Conservation (phyloP, 1,140 invertebrate genomes). For the Chrysomallon squamiferum region DNA sequence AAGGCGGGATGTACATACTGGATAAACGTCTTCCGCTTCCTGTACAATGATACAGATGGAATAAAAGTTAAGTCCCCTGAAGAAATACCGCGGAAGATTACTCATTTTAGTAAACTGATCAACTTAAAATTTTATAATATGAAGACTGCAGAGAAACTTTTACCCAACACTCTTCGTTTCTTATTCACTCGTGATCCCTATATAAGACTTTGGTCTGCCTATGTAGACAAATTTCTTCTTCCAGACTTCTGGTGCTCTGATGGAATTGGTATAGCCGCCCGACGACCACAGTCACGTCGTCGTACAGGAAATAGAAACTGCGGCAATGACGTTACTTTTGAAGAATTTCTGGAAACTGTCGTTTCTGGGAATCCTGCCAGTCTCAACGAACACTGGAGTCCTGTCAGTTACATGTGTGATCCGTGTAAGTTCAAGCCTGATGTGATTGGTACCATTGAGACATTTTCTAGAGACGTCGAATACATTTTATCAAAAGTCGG, state of each 20-base stretch:
- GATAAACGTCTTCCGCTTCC: too few species aligned
- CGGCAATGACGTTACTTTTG: conserved; percentile 25
- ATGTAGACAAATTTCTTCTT: neutral
- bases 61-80: too few species aligned
- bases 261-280: neutral
- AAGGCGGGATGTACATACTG: too few species aligned
- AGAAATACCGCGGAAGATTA: too few species aligned
- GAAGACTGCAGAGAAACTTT: neutral
- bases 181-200: neutral
- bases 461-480: conserved; percentile 20
- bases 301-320: conserved; percentile 7
- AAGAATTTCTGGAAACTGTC: conserved; percentile 20
- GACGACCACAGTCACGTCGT: neutral
- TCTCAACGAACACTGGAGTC: conserved; percentile 22
- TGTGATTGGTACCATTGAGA: conserved; percentile 28
- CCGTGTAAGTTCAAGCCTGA: conserved; percentile 15
- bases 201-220: neutral
- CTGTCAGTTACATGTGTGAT: conserved; percentile 11
- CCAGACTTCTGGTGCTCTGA: neutral
- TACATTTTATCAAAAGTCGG: conserved; percentile 11
- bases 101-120: too few species aligned
- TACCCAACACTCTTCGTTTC: neutral
- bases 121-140: neutral
- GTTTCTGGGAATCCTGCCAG: neutral
- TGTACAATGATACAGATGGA: too few species aligned